Percentiles rank a stretch among this genome's conserved stretches.
These are phyloP conservation scores for Montipora sp. DNA, from an alignment of 64 coral and sea anemone genomes.

Conservation along the genomic window DNA sequence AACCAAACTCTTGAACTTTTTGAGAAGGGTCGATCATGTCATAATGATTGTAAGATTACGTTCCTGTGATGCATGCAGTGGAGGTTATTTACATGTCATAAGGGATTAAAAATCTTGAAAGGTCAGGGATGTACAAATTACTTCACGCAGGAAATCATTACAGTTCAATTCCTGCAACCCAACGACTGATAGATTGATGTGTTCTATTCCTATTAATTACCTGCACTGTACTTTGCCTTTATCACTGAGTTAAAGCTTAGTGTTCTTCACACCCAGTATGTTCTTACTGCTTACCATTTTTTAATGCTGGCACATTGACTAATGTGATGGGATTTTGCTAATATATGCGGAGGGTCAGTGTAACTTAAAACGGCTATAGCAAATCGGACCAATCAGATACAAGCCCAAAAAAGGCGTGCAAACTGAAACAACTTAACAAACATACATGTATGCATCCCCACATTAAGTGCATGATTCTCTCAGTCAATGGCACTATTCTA, in stretches of 20 bases:
- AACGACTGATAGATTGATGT: too few species aligned
- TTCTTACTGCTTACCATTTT: neutral
- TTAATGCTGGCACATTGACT: neutral
- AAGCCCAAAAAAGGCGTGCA: neutral
- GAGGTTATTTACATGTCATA: neutral
- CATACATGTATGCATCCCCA: neutral
- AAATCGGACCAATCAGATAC: neutral
- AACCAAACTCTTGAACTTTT: neutral
- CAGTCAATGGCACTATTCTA: slow-evolving; percentile 51
- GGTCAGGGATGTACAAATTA: neutral
- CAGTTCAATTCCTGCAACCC: too few species aligned
- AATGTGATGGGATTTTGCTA: neutral
- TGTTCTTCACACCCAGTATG: slow-evolving; percentile 2
- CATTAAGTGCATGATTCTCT: neutral
- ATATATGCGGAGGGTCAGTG: neutral
- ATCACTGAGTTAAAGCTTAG: slow-evolving; percentile 2
- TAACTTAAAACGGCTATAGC: neutral
- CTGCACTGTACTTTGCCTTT: neutral
- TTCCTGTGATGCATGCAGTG: too few species aligned
- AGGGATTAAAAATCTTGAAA: neutral
- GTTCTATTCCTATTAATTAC: too few species aligned
- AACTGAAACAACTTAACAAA: neutral
- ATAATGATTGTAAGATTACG: too few species aligned
- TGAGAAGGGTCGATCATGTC: neutral
- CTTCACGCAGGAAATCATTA: neutral